Conservation (phyloP, 2,113 vertebrate genomes). For the Thunnus maccoyii region DNA sequence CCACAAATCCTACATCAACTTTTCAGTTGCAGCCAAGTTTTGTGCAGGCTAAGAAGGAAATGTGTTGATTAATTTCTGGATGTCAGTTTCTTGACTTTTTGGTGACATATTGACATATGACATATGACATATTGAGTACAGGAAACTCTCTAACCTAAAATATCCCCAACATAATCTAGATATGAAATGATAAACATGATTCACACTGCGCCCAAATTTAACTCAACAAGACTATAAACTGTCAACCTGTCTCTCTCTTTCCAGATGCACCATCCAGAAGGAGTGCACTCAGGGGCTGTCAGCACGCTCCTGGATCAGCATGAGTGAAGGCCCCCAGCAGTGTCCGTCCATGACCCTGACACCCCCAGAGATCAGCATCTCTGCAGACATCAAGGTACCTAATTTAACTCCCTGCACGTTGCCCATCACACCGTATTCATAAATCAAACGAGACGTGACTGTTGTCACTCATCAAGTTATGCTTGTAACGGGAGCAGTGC, state of each 20-base stretch:
- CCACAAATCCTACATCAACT: neutral
- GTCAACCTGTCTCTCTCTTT: constrained; percentile 29
- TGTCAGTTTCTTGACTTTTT: neutral
- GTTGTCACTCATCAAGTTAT: constrained; percentile 23
- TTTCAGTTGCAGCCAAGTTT: neutral
- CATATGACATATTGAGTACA: neutral
- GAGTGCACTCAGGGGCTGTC: constrained; percentile 87
- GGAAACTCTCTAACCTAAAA: constrained; percentile 3
- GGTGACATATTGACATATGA: neutral
- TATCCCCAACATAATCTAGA: neutral
- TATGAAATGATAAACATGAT: neutral
- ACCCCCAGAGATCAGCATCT: constrained; percentile 90
- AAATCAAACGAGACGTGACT: constrained; percentile 15
- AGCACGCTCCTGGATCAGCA: constrained; percentile 90
- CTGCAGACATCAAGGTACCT: constrained; percentile 86
- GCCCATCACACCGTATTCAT: neutral
- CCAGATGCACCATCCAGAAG: constrained; percentile 91
- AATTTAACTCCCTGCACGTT: neutral
- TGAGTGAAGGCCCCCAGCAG: constrained; percentile 86
- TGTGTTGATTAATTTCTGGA: constrained; percentile 7
- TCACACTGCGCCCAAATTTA: neutral
- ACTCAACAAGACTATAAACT: neutral
- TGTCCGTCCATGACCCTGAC: constrained; percentile 93
- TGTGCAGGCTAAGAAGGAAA: neutral
- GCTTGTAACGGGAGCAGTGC: constrained; percentile 50